A percentile compares a stretch with the other conserved stretches of the same genome.
Evolutionary conservation across 2,888 invertebrate species (phyloP).

Genomic region (Teinopalpus imperialis): DNA sequence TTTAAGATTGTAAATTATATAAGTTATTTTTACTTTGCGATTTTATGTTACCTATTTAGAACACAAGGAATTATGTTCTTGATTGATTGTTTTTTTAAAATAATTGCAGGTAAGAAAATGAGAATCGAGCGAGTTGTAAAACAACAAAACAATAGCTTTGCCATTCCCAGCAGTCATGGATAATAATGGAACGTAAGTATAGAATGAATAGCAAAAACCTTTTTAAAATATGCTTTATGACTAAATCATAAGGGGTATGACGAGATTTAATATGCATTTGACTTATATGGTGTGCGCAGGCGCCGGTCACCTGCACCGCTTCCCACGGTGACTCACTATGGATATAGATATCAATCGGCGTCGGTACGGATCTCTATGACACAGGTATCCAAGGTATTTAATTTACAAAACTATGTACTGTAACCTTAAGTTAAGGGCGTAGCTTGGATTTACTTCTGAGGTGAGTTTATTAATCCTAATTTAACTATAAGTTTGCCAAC

Average conservation of each 20-base stretch:
- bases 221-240: constrained; percentile 16
- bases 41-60: too few relatives aligned
- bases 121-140: constrained; percentile 15
- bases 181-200: constrained; percentile 9
- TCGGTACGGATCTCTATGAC: constrained; percentile 16
- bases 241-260: constrained; percentile 18
- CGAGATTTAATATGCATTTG: constrained; percentile 14
- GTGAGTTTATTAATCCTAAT: too few relatives aligned
- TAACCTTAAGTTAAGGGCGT: too few relatives aligned
- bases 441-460: too few relatives aligned
- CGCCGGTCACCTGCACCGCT: constrained; percentile 59
- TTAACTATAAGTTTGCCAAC: too few relatives aligned
- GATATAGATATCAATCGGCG: constrained; percentile 34
- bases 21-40: too few relatives aligned
- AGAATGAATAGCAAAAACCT: background rate
- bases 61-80: constrained; percentile 13
- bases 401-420: too few relatives aligned
- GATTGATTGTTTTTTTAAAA: constrained; percentile 10
- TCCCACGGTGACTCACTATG: constrained; percentile 61
- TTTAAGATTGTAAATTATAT: too few relatives aligned
- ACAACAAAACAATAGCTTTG: constrained; percentile 21
- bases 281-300: constrained; percentile 40
- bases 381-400: constrained; percentile 8
- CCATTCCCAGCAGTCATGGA: background rate
- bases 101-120: constrained; percentile 16